Evolutionary conservation across 1,140 invertebrate genomes (phyloP).

Genomic region (Neodiprion pinetum): DNA sequence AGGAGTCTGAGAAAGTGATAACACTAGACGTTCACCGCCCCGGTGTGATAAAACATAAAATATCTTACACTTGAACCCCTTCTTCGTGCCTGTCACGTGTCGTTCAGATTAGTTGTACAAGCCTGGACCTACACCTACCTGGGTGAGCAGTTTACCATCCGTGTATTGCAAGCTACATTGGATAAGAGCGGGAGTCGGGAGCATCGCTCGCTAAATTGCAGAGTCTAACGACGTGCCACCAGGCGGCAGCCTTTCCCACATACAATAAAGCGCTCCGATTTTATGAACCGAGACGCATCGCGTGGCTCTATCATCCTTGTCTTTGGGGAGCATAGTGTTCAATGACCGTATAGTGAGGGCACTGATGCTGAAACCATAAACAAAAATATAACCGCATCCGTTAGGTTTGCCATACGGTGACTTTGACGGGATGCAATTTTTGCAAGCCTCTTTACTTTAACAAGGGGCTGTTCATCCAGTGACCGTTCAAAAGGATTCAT

Average conservation of each 20-base stretch:
- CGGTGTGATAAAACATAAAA: too few relatives aligned
- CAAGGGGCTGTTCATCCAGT: constrained; percentile 51
- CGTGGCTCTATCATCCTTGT: constrained; percentile 62
- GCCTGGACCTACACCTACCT: too few relatives aligned
- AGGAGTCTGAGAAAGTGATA: too few relatives aligned
- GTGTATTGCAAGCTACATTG: too few relatives aligned
- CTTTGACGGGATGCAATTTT: constrained; percentile 70
- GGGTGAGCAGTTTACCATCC: too few relatives aligned
- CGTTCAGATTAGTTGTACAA: too few relatives aligned
- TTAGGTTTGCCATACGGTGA: constrained; percentile 47
- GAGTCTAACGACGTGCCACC: background rate
- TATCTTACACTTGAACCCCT: too few relatives aligned
- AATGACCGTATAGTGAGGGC: constrained; percentile 73
- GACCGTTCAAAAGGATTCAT: too few relatives aligned
- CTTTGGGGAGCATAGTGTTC: constrained; percentile 74
- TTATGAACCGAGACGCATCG: background rate
- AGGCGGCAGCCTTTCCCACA: constrained; percentile 44
- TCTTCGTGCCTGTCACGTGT: too few relatives aligned
- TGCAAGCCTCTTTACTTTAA: constrained; percentile 70
- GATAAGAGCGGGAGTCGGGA: too few relatives aligned
- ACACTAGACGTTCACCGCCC: too few relatives aligned
- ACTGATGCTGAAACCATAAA: constrained; percentile 71
- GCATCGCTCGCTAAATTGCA: background rate
- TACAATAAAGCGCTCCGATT: constrained; percentile 20
- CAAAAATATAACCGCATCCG: constrained; percentile 64